These are phyloP conservation scores for Plectropomus leopardus DNA, from an alignment of 2,113 vertebrate genomes.

Conservation along the genomic window DNA sequence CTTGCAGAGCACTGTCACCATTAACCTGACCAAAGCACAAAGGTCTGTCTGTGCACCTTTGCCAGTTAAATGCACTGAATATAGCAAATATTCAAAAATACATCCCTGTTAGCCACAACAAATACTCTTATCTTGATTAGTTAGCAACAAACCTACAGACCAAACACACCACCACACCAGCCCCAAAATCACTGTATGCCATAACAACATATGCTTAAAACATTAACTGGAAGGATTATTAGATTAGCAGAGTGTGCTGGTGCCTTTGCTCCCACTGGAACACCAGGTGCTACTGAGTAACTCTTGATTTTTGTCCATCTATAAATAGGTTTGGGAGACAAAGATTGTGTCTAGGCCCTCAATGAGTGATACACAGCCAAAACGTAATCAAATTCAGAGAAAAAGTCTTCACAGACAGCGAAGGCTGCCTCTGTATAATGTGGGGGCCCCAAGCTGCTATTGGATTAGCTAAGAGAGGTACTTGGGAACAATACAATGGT, in stretches of 20 bases:
- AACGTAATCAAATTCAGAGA: slow-evolving; percentile 1
- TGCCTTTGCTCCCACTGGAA: slow-evolving; percentile 3
- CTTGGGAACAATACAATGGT: slow-evolving; percentile 81
- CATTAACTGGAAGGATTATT: slow-evolving; percentile 50
- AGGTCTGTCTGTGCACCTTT: too few relatives aligned
- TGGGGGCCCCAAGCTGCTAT: slow-evolving; percentile 49
- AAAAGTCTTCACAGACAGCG: slow-evolving; percentile 45
- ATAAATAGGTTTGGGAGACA: slow-evolving; percentile 14
- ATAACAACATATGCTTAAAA: slow-evolving; percentile 41
- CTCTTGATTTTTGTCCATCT: neutral
- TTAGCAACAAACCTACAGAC: neutral
- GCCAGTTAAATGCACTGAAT: too few relatives aligned
- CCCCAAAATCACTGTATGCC: slow-evolving; percentile 1
- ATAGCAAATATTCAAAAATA: too few relatives aligned
- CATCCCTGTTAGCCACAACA: neutral
- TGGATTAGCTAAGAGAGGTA: slow-evolving; percentile 81
- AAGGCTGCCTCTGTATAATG: slow-evolving; percentile 46
- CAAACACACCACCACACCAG: neutral
- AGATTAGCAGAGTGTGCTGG: slow-evolving; percentile 33
- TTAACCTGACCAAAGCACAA: too few relatives aligned
- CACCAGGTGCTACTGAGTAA: slow-evolving; percentile 14
- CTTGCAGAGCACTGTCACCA: too few relatives aligned
- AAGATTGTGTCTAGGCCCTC: neutral
- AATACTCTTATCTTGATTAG: neutral
- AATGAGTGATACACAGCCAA: neutral